Conservation (phyloP, 1,140 invertebrate species). For the Drosophila ananassae region DNA sequence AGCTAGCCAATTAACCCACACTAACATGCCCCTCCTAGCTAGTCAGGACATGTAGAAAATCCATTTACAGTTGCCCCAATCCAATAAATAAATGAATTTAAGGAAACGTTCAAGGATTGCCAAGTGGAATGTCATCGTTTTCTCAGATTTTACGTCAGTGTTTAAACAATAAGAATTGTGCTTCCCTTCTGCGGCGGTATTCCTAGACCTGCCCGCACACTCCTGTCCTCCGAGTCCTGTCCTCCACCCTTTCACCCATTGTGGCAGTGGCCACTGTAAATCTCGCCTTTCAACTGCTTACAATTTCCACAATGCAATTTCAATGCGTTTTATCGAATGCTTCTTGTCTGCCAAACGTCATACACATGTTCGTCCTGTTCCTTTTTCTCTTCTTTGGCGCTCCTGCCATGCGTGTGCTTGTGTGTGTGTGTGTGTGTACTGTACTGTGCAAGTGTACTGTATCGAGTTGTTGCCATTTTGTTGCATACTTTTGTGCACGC, state of each 20-base stretch:
- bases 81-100: constrained; percentile 33
- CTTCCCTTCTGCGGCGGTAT: not conserved
- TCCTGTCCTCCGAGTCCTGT: no score
- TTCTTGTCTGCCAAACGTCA: constrained; percentile 75
- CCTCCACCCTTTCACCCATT: not conserved
- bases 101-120: constrained; percentile 48
- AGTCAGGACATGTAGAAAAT: constrained; percentile 13
- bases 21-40: not conserved
- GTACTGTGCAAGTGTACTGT: constrained; percentile 18
- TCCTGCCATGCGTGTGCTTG: not conserved
- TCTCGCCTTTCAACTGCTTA: constrained; percentile 71
- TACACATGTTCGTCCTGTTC: constrained; percentile 55
- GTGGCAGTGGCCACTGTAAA: constrained; percentile 69
- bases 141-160: constrained; percentile 60
- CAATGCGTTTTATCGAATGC: constrained; percentile 74
- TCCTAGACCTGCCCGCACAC: not conserved
- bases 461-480: constrained; percentile 62
- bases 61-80: constrained; percentile 31
- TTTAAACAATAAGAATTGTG: constrained; percentile 69
- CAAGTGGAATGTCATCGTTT: constrained; percentile 55
- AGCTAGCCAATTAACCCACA: constrained; percentile 13
- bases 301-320: constrained; percentile 76
- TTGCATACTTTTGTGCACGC: constrained; percentile 76
- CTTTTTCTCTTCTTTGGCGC: not conserved
- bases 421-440: constrained; percentile 7